A percentile compares a stretch with the other conserved stretches of the same genome.
Evolutionary conservation across 2,797 vertebrate species (phyloP).

Genomic region (Poeciliopsis infans): DNA sequence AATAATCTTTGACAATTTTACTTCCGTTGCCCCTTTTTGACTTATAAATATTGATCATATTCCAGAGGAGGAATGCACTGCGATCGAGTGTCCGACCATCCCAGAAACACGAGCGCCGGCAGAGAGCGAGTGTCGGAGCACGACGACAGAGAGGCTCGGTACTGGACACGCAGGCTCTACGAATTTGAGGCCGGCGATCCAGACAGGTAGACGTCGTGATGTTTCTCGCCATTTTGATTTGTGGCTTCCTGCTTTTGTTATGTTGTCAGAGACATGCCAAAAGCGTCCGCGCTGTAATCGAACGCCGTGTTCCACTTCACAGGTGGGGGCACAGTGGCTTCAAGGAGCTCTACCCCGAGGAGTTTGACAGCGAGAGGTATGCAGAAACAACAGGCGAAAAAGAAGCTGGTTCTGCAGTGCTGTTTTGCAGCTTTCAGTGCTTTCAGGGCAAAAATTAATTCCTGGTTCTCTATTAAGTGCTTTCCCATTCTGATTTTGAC

Average conservation of each 20-base stretch:
- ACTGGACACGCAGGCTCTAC: slow-evolving; percentile 93
- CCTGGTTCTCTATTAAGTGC: background rate
- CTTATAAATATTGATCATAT: slow-evolving; percentile 26
- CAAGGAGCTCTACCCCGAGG: slow-evolving; percentile 96
- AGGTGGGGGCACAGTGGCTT: slow-evolving; percentile 99
- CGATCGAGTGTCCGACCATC: slow-evolving; percentile 86
- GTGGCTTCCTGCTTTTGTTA: background rate
- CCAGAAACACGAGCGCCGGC: slow-evolving; percentile 64
- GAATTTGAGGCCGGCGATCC: slow-evolving; percentile 93
- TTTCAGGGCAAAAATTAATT: background rate
- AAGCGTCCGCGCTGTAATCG: background rate
- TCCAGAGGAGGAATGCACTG: slow-evolving; percentile 90
- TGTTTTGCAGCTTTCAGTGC: background rate
- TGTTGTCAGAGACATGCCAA: background rate
- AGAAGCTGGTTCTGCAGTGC: background rate
- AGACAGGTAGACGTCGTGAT: slow-evolving; percentile 83
- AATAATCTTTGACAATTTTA: too few relatives aligned
- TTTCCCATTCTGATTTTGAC: background rate
- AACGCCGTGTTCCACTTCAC: slow-evolving; percentile 50
- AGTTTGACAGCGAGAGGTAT: slow-evolving; percentile 91
- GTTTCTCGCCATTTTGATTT: background rate
- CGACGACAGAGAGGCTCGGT: slow-evolving; percentile 87
- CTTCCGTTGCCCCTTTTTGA: slow-evolving; percentile 8
- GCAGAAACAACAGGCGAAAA: slow-evolving; percentile 8
- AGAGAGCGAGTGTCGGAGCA: slow-evolving; percentile 78